Base-by-base conservation (phyloP, 2,797 vertebrate genomes). In the Geotrypetes seraphini region DNA sequence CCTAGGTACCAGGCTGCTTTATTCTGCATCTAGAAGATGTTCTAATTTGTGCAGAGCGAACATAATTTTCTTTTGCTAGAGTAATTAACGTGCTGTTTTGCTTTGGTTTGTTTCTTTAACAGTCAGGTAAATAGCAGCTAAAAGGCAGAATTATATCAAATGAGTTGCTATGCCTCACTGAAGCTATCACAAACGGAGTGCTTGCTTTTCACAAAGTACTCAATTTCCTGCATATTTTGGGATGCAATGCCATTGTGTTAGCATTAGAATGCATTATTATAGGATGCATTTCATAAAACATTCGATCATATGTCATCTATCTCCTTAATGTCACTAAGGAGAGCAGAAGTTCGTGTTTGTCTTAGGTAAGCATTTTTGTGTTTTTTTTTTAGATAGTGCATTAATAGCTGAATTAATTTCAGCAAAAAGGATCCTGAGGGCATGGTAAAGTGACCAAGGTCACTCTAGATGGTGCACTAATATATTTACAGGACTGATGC, bases 91-190 rank as follows among this genome's bases (percentile, higher is more conserved):
- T n/a, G n/a, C n/a, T n/a, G n/a, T n/a, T 26, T 14, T 8, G 4
- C 2, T 8, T 12, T 7, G 16, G 28, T 17, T 38, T 19, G 43
- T 40, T 29, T 21, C 21, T 5, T 21, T 21, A 21, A 3, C 46
- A 62, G 56, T 13, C 4, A 41, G 30, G 36, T 45, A 55, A 63
- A 61, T 55, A 56, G 53, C 33, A 55, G 33, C 55, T 64, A 53
- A 54, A 38, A 55, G 42, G 49, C 53, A 67, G 39, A 40, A 47
- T 36, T 29, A 49, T 67, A 41, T 49, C 53, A 66, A 64, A 65
- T 56, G 53, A 71, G 30, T 44, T 43, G 32, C 45, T 62, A 22
- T 4, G 4, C 53, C 48, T 60, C 58, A 41, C 15, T 9, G 22
- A 52, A 19, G 39, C 47, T 53, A 57, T 56, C 25, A 31, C 5